phyloP scores from a whole-genome alignment of 2,888 invertebrate species.

The Priocnemis perturbator region DNA sequence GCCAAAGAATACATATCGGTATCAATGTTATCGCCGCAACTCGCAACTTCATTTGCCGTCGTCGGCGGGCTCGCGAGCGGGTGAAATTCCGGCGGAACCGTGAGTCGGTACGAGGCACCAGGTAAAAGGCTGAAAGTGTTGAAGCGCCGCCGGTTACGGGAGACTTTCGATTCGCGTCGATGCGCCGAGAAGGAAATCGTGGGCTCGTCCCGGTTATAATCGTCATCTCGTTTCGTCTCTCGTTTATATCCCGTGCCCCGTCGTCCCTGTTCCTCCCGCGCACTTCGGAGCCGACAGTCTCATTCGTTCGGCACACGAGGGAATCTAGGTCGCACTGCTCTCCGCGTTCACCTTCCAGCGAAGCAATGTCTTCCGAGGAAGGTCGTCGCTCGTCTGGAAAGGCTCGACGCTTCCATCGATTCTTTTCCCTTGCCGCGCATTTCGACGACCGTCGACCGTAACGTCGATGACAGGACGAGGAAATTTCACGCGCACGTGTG shows the following conservation, averaged over 20 bases:
- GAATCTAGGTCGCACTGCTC: conserved; percentile 70
- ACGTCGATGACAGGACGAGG: no score
- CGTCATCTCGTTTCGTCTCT: conserved; percentile 49
- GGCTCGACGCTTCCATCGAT: conserved; percentile 31
- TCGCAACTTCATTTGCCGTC: no score
- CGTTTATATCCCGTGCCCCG: conserved; percentile 21
- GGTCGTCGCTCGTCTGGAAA: conserved; percentile 66
- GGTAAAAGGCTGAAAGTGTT: conserved; percentile 51
- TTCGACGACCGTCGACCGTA: conserved; percentile 5
- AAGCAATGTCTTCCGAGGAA: conserved; percentile 69
- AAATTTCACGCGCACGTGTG: no score
- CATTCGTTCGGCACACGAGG: conserved; percentile 41
- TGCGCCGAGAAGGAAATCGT: conserved; percentile 43
- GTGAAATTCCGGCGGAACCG: conserved; percentile 48
- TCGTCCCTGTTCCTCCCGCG: conserved; percentile 11
- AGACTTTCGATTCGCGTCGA: conserved; percentile 54
- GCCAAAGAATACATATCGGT: no score
- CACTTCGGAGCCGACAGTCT: conserved; percentile 32
- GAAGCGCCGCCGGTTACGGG: conserved; percentile 30
- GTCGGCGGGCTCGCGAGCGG: background rate
- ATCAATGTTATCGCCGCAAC: no score
- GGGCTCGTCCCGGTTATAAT: conserved; percentile 47
- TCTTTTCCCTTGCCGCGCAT: conserved; percentile 51
- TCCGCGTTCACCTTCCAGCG: conserved; percentile 68
- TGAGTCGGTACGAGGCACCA: conserved; percentile 37